These are phyloP conservation scores for Corella eumyota DNA, from an alignment of 23 tunicate genomes.

Conservation along the genomic window DNA sequence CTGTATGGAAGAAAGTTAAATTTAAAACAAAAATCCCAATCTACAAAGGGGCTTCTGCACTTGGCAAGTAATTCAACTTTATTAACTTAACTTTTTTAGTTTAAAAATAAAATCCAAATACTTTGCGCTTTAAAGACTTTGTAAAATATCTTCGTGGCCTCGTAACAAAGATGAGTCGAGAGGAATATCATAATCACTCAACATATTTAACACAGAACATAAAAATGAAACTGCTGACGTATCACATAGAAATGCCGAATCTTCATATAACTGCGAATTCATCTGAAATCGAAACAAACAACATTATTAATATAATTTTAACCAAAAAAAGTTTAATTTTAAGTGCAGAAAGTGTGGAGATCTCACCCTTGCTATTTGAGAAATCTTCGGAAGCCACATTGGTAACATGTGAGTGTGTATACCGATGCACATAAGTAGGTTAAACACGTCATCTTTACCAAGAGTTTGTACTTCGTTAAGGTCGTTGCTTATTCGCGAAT, in stretches of 20 bases:
- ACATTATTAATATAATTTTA: not conserved
- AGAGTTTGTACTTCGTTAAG: not conserved
- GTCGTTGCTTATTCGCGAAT: slow-evolving; percentile 7
- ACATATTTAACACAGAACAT: slow-evolving; percentile 26
- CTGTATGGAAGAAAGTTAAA: no score
- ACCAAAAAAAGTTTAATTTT: not conserved
- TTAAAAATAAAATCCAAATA: no score
- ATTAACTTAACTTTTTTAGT: no score
- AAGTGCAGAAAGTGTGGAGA: not conserved
- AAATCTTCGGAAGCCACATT: slow-evolving; percentile 51
- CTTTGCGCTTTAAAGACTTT: no score
- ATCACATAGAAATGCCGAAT: slow-evolving; percentile 46
- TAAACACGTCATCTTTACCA: slow-evolving; percentile 87
- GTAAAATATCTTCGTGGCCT: no score
- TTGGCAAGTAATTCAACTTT: no score
- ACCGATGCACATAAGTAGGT: slow-evolving; percentile 43
- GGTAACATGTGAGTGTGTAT: slow-evolving; percentile 33
- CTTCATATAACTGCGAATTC: slow-evolving; percentile 23
- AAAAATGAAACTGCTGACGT: slow-evolving; percentile 34
- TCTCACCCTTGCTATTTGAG: slow-evolving; percentile 21
- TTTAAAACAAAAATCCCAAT: no score
- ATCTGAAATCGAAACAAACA: slow-evolving; percentile 3
- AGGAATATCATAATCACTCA: slow-evolving; percentile 29
- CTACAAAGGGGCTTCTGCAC: no score
- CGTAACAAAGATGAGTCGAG: slow-evolving; percentile 40